phyloP scores from a whole-genome alignment of 2,797 vertebrate genomes.

The Ispidina picta region DNA sequence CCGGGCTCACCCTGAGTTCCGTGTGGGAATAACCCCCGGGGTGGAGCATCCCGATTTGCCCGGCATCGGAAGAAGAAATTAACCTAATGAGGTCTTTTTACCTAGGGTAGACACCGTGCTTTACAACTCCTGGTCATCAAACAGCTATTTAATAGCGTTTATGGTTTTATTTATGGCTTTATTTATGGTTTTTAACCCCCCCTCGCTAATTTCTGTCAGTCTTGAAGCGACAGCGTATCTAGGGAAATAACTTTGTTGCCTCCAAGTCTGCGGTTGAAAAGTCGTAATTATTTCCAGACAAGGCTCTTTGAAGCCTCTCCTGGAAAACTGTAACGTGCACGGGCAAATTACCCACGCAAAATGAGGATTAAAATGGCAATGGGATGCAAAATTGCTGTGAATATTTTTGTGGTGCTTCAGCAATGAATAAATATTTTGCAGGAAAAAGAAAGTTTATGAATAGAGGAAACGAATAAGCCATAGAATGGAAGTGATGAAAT shows the following conservation, averaged over 20 bases:
- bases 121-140: accelerated
- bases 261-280: too few species aligned
- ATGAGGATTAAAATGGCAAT: too few species aligned
- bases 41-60: background rate
- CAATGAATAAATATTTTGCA: accelerated
- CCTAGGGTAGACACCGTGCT: accelerated
- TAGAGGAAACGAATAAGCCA: background rate
- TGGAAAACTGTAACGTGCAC: accelerated
- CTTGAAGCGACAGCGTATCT: accelerated
- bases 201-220: accelerated
- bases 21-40: background rate
- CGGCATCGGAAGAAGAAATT: background rate
- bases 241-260: accelerated
- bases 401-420: background rate
- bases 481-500: accelerated
- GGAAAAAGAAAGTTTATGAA: background rate
- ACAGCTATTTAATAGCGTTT: background rate
- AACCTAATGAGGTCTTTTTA: accelerated
- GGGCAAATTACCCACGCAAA: accelerated
- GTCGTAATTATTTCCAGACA: background rate
- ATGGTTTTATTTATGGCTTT: too few species aligned
- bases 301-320: accelerated
- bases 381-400: accelerated
- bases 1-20: too few species aligned
- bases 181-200: too few species aligned